Evolutionary conservation across 2,113 vertebrate species (phyloP), one percentile per base, ranked within the genome.

Genomic region (Sylvietta virens): DNA sequence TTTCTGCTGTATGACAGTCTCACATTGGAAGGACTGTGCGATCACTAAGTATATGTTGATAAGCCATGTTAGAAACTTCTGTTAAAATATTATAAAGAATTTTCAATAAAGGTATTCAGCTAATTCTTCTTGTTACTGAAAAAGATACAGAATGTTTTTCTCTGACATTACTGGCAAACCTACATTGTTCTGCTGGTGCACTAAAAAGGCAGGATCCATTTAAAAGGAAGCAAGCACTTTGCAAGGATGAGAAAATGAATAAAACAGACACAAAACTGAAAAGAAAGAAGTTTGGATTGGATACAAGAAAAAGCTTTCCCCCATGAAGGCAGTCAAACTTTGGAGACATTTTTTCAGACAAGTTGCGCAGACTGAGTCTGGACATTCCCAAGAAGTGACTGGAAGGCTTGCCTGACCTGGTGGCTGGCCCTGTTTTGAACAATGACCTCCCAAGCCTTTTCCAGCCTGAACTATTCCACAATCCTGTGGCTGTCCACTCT

Each of bases 151-250:
- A 67, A 64, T 0, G 1, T 35, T 58, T 64, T 50, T 84, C n/a
- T 81, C 24, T 78, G 24, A 47, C n/a, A 7, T 24, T 31, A n/a
- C 7, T 74, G 9, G 20, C 0, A 0, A 58, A 64, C 6, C 10
- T 44, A 23, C 7, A 26, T 58, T 74, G 39, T 3, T 4, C 4
- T n/a, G 8, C 10, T 42, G 28, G 13, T 50, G 58, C 16, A 66
- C 35, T 37, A 50, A 74, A 78, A 13, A 51, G 8, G 5, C 66
- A 65, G 9, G 15, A 50, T 30, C 15, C 26, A 45, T 53, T 53
- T 37, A 57, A 42, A 7, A 73, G 10, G 14, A 56, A 7, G 4
- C 3, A 57, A 60, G 15, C 2, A 23, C 11, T 39, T 24, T 17
- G 60, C 23, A 67, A 4, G 2, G 5, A 23, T 4, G 1, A 7